Base-by-base conservation (phyloP, 2,113 vertebrate species). In the Ammospiza nelsoni region DNA sequence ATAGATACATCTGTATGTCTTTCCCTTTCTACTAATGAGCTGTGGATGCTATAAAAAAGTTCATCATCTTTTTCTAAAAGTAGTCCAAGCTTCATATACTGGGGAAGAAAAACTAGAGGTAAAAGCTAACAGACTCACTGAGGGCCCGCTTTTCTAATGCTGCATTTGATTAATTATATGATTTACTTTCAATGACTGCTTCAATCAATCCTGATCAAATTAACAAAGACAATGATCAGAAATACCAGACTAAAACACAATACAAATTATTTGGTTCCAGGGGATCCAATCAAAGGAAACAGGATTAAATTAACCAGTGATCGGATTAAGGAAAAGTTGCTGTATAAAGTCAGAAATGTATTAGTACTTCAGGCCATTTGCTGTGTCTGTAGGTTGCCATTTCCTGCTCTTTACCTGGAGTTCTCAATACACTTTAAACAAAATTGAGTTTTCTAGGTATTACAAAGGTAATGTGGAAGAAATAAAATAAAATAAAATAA, bases 241-340 rank as follows among this genome's bases (percentile, higher is more conserved):
- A 97, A 96, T 94, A 94, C 73, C 83, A 89, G 85, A 39, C 88
- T 85, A 84, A 94, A 96, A 59, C 55, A 75, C 82, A 95, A 88
- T 87, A 95, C 79, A 92, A 96, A 96, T 92, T n/a, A 96, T 94
- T 96, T 96, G 92, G 93, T 96, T 96, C 92, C 88, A 95, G 88
- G 85, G 93, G 90, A 92, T 92, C 90, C 90, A 96, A 93, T 95
- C 85, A 95, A 90, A 97, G 61, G 88, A 93, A 96, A 89, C 65
- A 92, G 85, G 85, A 95, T 96, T 96, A 94, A 96, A 96, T 96
- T 95, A 96, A 84, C 76, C 83, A 84, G 85, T 95, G 85, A 96
- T 96, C 11, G 0, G 92, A 96, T 96, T 94, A 97, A 93, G 79
- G n/a, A 95, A 68, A 90, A 96, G 48, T 94, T 81, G 86, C 76